phyloP scores from a whole-genome alignment of 2,113 vertebrate species.

The Neotragus pygmaeus region DNA sequence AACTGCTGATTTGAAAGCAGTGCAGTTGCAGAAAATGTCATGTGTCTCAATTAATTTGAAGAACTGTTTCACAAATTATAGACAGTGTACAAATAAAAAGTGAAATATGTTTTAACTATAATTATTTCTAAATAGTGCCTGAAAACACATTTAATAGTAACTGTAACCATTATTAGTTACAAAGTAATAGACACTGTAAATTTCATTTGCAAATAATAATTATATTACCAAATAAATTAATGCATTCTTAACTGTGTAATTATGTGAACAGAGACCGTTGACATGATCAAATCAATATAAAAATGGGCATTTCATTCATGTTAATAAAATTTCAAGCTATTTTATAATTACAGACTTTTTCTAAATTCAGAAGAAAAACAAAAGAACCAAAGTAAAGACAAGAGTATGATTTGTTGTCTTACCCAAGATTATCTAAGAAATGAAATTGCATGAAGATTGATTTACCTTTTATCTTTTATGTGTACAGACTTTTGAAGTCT shows the following conservation, averaged over 20 bases:
- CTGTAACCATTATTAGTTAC: background rate
- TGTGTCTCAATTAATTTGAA: background rate
- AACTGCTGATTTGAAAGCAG: background rate
- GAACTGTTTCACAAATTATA: background rate
- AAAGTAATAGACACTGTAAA: conserved; percentile 1
- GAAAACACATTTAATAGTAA: background rate
- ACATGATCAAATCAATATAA: background rate
- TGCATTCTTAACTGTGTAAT: background rate
- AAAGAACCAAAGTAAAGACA: background rate
- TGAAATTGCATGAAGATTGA: background rate
- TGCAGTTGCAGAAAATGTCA: background rate
- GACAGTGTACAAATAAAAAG: background rate
- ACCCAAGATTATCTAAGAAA: background rate
- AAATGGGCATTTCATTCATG: background rate
- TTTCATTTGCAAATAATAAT: background rate
- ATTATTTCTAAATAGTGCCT: background rate
- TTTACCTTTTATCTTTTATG: background rate
- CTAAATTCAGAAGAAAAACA: background rate
- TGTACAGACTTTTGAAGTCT: background rate
- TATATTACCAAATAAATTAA: background rate
- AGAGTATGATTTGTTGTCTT: background rate
- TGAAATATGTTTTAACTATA: background rate
- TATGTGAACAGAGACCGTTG: background rate
- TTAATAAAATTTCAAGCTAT: background rate
- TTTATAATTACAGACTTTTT: background rate